Evolutionary conservation across 2,113 vertebrate genomes (phyloP).

Genomic region (Promerops cafer): DNA sequence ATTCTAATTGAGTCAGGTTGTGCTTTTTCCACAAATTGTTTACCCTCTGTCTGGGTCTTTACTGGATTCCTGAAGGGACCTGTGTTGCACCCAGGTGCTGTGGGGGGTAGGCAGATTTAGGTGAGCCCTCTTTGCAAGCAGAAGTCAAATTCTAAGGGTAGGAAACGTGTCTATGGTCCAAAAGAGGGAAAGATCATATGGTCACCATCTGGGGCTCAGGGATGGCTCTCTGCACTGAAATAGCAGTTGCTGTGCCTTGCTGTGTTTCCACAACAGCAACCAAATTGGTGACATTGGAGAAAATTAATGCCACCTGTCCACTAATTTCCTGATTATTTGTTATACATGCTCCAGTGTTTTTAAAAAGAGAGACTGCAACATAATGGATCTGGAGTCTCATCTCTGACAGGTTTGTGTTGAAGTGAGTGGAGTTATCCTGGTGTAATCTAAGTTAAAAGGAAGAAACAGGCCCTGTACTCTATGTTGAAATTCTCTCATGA

Average conservation of each 20-base stretch:
- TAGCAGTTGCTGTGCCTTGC: conserved; percentile 11
- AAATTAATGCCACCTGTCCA: conserved; percentile 34
- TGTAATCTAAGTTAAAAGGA: conserved; percentile 1
- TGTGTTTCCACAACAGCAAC: conserved; percentile 31
- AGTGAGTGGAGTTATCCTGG: not conserved
- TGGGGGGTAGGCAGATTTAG: not conserved
- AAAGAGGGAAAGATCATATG: conserved; percentile 28
- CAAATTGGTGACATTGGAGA: conserved; percentile 20
- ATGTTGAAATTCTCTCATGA: not conserved
- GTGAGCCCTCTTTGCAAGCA: not conserved
- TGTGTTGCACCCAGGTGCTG: conserved; percentile 29
- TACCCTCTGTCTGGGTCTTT: conserved; percentile 42
- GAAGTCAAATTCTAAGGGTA: not conserved
- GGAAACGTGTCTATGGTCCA: not conserved
- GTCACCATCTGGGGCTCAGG: conserved; percentile 40
- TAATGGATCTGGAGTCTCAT: not conserved
- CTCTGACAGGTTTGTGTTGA: not conserved
- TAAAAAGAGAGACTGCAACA: not conserved
- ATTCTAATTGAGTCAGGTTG: conserved; percentile 38
- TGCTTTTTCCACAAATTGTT: conserved; percentile 52
- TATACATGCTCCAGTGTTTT: not conserved
- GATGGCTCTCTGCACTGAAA: not conserved
- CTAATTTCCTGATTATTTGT: conserved; percentile 29
- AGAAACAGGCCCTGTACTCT: not conserved
- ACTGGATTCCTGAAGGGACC: conserved; percentile 29